Percentiles rank a stretch among this genome's conserved stretches.
These are phyloP conservation scores for Cephalopterus ornatus DNA, from an alignment of 2,113 vertebrate genomes.

Conservation along the genomic window DNA sequence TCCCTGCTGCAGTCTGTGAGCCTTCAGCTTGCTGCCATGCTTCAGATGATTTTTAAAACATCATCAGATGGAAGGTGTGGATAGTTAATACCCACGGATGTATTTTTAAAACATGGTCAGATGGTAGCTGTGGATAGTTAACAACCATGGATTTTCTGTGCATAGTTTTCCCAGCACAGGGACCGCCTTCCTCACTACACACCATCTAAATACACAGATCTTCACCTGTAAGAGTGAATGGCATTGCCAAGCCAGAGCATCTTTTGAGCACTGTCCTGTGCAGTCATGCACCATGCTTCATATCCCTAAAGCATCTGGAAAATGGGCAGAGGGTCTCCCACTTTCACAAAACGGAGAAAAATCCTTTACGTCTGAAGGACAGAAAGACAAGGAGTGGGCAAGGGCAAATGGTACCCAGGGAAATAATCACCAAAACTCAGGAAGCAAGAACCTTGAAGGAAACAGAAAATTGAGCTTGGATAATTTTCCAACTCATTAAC, in stretches of 20 bases:
- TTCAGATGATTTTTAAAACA: not conserved
- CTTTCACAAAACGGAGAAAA: not conserved
- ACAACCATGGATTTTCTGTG: not conserved
- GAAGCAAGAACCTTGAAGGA: constrained; percentile 26
- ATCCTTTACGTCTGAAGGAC: not conserved
- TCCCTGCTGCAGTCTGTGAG: not conserved
- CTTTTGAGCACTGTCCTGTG: not conserved
- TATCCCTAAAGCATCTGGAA: not conserved
- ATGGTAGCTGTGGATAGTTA: not conserved
- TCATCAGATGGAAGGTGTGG: not conserved
- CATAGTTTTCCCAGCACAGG: not conserved
- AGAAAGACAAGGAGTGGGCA: not conserved
- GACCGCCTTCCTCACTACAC: not conserved
- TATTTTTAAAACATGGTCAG: not conserved
- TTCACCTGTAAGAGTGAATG: not conserved
- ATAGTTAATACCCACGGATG: not conserved
- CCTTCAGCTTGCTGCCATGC: not conserved
- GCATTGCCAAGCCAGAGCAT: not conserved
- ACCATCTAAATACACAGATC: not conserved
- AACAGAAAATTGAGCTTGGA: constrained; percentile 12
- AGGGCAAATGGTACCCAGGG: not conserved
- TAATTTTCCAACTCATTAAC: constrained; percentile 41
- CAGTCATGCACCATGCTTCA: not conserved
- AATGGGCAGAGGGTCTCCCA: not conserved
- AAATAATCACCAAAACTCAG: not conserved